Conservation (phyloP, 2,113 vertebrate genomes). For the Lethenteron camtschaticum region DNA sequence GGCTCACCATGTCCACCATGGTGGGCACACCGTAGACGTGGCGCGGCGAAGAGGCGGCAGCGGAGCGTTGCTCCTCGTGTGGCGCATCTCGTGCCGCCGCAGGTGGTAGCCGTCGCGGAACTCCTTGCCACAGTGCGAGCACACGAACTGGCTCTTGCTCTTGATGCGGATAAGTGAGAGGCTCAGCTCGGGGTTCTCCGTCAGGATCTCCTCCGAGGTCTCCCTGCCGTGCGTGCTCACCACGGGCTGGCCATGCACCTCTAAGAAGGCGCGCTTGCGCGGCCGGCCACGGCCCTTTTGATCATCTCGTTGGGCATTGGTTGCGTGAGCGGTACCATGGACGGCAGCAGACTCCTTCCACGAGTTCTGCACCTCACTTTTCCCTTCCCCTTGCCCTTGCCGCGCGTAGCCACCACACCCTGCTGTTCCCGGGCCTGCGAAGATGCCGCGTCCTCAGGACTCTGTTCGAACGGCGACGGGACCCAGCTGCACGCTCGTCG, state of each 20-base stretch:
- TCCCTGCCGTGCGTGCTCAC: conserved; percentile 3
- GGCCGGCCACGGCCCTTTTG: conserved; percentile 61
- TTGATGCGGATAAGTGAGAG: conserved; percentile 30
- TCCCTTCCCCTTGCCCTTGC: no score
- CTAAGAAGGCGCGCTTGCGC: conserved; percentile 38
- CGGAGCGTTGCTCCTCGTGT: conserved; percentile 23
- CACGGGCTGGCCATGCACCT: conserved; percentile 23
- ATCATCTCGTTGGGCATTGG: no score
- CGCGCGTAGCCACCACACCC: no score
- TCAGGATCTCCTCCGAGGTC: conserved; percentile 20
- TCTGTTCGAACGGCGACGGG: no score
- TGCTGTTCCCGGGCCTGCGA: no score
- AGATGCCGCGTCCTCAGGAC: no score
- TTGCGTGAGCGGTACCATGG: no score
- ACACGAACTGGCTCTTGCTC: conserved; percentile 52
- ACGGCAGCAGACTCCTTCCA: no score
- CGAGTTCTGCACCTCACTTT: no score
- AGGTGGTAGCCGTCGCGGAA: conserved; percentile 68
- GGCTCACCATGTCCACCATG: no score
- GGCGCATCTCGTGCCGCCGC: conserved; percentile 80
- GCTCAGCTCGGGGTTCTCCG: conserved; percentile 17
- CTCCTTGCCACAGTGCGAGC: conserved; percentile 69
- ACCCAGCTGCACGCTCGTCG: no score
- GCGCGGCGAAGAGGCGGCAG: conserved; percentile 4
- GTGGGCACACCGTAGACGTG: no score